Percentiles rank a stretch among this genome's conserved stretches.
Conservation (phyloP, 2,113 vertebrate genomes). For the Hiodon alosoides region DNA sequence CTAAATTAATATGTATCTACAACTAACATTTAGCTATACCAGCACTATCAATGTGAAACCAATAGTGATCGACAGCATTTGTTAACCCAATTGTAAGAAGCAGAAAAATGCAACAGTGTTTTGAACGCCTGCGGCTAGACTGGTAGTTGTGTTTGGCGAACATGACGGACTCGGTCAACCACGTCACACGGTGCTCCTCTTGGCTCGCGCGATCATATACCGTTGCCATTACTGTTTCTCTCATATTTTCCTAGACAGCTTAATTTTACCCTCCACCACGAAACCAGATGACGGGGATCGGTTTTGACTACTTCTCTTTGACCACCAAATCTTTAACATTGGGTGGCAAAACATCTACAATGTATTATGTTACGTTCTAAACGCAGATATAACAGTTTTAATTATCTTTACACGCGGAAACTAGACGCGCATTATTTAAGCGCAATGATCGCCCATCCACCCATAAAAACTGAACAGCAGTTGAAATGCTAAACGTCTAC, state of each 20-base stretch:
- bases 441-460: too few species aligned
- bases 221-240: not conserved
- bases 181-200: not conserved
- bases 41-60: too few species aligned
- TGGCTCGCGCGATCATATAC: not conserved
- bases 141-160: not conserved
- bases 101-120: too few species aligned
- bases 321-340: not conserved
- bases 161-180: not conserved
- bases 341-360: not conserved
- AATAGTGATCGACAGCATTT: too few species aligned
- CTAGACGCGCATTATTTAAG: too few species aligned
- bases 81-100: too few species aligned
- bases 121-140: not conserved
- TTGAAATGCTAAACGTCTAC: too few species aligned
- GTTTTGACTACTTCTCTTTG: not conserved
- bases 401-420: too few species aligned
- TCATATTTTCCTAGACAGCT: constrained; percentile 9
- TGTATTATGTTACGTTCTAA: not conserved
- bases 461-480: too few species aligned
- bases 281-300: not conserved
- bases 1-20: too few species aligned
- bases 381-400: too few species aligned
- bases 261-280: not conserved
- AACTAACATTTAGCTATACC: too few species aligned